Evolutionary conservation across 2,797 vertebrate genomes (phyloP).

Genomic region (Gymnoscopelus braueri): DNA sequence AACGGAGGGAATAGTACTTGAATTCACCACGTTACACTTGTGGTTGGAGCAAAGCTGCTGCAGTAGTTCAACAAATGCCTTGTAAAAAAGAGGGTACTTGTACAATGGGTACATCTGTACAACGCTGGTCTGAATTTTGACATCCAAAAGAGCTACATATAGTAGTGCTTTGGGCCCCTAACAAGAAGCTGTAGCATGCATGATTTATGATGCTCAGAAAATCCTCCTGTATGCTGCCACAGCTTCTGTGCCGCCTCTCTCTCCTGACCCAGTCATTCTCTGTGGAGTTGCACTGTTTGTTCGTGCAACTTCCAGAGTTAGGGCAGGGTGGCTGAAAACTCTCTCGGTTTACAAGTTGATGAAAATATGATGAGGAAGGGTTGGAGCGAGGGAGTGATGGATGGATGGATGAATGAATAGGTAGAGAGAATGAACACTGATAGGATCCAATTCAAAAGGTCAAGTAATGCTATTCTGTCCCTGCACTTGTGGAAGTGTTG

Average conservation of each 20-base stretch:
- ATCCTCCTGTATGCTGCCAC: not conserved
- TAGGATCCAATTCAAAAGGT: too few species aligned
- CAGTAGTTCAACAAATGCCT: too few species aligned
- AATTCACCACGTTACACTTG: too few species aligned
- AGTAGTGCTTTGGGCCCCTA: slow-evolving; percentile 6
- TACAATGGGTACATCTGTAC: too few species aligned
- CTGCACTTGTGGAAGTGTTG: not conserved
- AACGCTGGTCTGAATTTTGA: not conserved
- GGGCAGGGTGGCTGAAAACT: not conserved
- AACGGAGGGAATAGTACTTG: too few species aligned
- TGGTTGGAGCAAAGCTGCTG: too few species aligned
- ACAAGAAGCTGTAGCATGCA: not conserved
- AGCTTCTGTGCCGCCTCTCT: not conserved
- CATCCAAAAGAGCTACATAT: not conserved
- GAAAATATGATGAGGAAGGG: too few species aligned
- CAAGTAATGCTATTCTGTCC: not conserved
- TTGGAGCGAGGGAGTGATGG: too few species aligned
- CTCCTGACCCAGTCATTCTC: slow-evolving; percentile 22
- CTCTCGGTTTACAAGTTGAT: too few species aligned
- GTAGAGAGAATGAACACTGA: too few species aligned
- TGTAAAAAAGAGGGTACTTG: too few species aligned
- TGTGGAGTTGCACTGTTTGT: slow-evolving; percentile 5
- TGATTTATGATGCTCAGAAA: slow-evolving; percentile 18
- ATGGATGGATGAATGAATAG: too few species aligned
- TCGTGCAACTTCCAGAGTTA: slow-evolving; percentile 11